Conservation (phyloP, 2,113 vertebrate genomes). For the Passerina amoena region DNA sequence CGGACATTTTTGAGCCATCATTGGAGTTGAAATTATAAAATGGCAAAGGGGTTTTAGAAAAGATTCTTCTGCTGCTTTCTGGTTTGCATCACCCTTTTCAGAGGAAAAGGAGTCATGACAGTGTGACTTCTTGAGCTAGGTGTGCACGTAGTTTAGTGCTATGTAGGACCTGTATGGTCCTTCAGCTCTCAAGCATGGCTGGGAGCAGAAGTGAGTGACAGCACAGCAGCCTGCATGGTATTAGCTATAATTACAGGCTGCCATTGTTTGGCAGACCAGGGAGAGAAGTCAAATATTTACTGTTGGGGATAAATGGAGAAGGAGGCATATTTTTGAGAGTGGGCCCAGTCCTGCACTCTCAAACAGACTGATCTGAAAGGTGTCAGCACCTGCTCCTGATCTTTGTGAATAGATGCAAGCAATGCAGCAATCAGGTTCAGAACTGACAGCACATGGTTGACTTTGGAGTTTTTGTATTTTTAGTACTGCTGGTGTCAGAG, state of each 20-base stretch:
- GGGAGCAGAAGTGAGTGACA: not conserved
- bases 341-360: not conserved
- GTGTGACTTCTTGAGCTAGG: not conserved
- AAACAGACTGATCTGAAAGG: not conserved
- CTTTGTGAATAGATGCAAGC: not conserved
- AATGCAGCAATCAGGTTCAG: not conserved
- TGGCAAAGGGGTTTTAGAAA: not conserved
- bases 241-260: not conserved
- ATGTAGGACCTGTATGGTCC: not conserved
- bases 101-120: not conserved
- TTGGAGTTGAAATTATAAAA: not conserved
- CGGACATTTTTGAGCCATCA: accelerated
- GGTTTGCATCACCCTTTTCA: not conserved
- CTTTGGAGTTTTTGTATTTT: constrained; percentile 31
- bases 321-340: not conserved
- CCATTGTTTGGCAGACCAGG: not conserved
- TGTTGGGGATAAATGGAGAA: not conserved
- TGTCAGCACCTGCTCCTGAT: not conserved
- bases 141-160: not conserved
- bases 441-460: not conserved
- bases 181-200: not conserved
- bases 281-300: constrained; percentile 3
- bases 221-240: not conserved
- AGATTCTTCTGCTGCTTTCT: not conserved
- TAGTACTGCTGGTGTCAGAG: constrained; percentile 26